phyloP scores from a whole-genome alignment of 2,113 vertebrate genomes.

The Cnemophilus loriae region DNA sequence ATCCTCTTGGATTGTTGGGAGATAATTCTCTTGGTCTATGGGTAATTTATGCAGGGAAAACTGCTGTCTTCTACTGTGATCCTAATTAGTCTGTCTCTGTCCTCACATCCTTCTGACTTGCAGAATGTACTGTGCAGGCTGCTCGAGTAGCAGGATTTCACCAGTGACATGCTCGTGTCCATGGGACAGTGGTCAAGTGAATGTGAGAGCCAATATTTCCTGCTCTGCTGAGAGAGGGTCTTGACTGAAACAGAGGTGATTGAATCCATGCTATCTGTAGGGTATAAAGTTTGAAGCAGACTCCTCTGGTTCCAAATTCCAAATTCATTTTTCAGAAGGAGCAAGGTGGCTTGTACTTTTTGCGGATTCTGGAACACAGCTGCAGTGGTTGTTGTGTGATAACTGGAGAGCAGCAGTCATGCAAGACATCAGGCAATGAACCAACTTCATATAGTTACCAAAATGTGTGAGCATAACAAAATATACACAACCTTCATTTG shows the following conservation, averaged over 20 bases:
- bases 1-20: background rate
- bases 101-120: background rate
- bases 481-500: background rate
- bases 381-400: background rate
- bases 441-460: background rate
- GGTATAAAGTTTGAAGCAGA: background rate
- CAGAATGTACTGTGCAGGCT: rapidly evolving
- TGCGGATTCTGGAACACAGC: background rate
- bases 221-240: background rate
- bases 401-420: background rate
- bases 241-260: background rate
- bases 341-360: background rate
- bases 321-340: background rate
- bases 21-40: background rate
- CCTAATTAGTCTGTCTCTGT: background rate
- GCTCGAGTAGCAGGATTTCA: background rate
- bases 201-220: rapidly evolving
- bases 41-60: background rate
- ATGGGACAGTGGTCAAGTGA: background rate
- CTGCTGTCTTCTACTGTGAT: background rate
- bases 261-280: background rate
- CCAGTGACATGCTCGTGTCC: rapidly evolving
- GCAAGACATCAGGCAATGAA: background rate
- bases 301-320: background rate
- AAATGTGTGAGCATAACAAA: background rate